Evolutionary conservation across 2,113 vertebrate species (phyloP).

Genomic region (Bettongia penicillata): DNA sequence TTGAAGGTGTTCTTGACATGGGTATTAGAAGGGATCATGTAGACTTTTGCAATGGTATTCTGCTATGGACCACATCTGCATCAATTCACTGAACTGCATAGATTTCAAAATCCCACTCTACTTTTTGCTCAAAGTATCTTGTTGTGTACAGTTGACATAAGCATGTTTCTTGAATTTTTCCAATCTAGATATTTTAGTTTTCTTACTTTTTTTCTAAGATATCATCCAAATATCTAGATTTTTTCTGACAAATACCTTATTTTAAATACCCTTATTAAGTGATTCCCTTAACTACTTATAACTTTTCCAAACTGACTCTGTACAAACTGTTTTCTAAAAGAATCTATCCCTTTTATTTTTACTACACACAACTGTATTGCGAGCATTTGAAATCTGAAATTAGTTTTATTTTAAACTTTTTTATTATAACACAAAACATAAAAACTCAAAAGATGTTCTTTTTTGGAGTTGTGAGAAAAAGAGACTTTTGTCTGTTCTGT

Average conservation of each 20-base stretch:
- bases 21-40: background rate
- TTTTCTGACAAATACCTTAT: background rate
- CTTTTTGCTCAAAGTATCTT: background rate
- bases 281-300: background rate
- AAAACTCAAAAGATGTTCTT: background rate
- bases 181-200: background rate
- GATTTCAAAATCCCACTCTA: background rate
- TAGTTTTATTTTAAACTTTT: background rate
- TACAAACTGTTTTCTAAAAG: background rate
- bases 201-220: constrained; percentile 27
- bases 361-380: constrained; percentile 12
- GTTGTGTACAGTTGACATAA: background rate
- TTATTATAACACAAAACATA: background rate
- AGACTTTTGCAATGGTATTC: background rate
- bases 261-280: background rate
- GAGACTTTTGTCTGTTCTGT: background rate
- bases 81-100: background rate
- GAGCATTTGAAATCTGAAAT: background rate
- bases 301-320: background rate
- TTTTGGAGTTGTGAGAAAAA: background rate
- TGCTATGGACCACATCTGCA: background rate
- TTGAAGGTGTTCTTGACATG: background rate
- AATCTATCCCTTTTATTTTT: background rate
- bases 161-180: background rate
- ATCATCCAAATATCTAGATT: background rate